Conservation (phyloP, 2,113 vertebrate species). For the Condylura cristata region DNA sequence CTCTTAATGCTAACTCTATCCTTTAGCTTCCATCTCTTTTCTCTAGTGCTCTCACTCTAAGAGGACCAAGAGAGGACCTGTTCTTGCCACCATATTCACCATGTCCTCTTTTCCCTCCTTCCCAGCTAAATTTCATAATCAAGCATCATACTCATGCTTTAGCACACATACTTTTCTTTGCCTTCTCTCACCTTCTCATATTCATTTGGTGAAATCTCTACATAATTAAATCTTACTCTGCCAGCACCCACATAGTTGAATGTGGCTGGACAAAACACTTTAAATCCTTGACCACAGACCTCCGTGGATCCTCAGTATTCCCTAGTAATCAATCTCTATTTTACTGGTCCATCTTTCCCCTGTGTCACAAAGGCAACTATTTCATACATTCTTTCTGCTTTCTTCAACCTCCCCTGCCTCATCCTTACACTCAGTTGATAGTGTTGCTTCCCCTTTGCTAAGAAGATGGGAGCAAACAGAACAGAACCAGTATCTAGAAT, state of each 20-base stretch:
- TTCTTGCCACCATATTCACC: not conserved
- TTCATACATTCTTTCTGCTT: not conserved
- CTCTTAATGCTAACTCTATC: not conserved
- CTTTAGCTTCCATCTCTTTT: not conserved
- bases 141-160: not conserved
- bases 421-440: not conserved
- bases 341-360: not conserved
- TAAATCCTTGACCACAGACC: not conserved
- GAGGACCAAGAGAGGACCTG: not conserved
- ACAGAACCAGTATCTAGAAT: not conserved
- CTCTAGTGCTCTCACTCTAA: not conserved
- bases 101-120: not conserved
- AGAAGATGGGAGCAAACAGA: conserved; percentile 2
- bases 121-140: not conserved
- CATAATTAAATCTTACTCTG: not conserved
- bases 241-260: not conserved
- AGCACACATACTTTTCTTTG: not conserved
- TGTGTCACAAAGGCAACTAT: not conserved
- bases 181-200: not conserved
- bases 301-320: not conserved
- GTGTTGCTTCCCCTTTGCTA: not conserved
- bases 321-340: not conserved
- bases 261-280: not conserved
- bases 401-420: not conserved
- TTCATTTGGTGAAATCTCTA: not conserved